Base-by-base conservation (phyloP, 2,113 vertebrate genomes). In the Cyrtonyx montezumae region DNA sequence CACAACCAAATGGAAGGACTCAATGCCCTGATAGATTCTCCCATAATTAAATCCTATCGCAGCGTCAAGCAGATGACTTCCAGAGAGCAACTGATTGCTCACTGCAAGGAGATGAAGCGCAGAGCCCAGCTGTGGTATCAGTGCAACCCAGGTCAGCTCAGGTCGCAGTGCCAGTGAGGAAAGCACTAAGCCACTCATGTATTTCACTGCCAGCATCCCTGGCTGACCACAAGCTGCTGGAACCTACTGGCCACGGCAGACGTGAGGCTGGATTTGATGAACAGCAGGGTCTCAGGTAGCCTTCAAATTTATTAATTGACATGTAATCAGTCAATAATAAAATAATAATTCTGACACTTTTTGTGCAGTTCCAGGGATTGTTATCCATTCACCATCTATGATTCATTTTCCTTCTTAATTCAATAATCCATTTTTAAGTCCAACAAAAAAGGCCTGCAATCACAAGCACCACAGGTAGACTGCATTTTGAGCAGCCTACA, bases 331-430 rank as follows among this genome's bases (percentile, higher is more conserved):
- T 53, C 71, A 73, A 89, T 71, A 80, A 80, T 18, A 83, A 87
- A 89, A 28, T 88, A 26, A 48, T 22, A 1, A 5, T 82, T 89
- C 30, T 2, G 8, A 56, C 32, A n/a, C 3, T 55, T 90, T 93
- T 55, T 58, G 25, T 40, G 40, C 59, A 37, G 14, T 48, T 90
- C 40, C 79, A 87, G 51, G 87, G 13, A 22, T 79, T 65, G 46
- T 46, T 83, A 46, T 21, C 71, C 34, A 32, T 56, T 75, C 83
- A 9, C 37, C 61, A 36, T 46, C 79, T 43, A 48, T 59, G 30
- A 77, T 48, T 78, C 26, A 49, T 59, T 87, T 93, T 89, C 28
- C 15, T 32, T 93, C 53, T 77, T 92, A 75, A 65, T 78, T 92
- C 48, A 73, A 62, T n/a, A 90, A 77, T 62, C 22, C 55, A 55